phyloP scores from a whole-genome alignment of 2,888 invertebrate species.

The Andrena hattorfiana region DNA sequence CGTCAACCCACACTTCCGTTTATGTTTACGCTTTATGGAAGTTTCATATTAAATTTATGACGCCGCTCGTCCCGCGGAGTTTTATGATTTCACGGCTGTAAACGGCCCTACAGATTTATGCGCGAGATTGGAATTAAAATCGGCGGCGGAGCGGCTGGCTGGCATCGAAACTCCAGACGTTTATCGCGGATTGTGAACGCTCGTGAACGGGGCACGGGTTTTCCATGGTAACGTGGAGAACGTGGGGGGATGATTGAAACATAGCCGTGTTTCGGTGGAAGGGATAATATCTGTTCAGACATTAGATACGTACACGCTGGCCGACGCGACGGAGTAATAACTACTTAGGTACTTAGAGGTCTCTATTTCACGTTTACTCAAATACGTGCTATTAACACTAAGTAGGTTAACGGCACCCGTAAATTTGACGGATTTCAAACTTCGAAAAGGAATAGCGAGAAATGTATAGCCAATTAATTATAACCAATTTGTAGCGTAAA shows the following conservation, averaged over 20 bases:
- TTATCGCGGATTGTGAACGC: constrained; percentile 47
- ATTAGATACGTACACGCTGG: constrained; percentile 33
- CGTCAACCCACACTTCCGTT: constrained; percentile 56
- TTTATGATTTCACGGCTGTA: constrained; percentile 78
- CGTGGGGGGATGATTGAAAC: background rate
- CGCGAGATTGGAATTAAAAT: constrained; percentile 78
- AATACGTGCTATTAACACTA: too few relatives aligned
- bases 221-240: background rate
- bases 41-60: constrained; percentile 83
- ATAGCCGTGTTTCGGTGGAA: background rate
- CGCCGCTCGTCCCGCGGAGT: constrained; percentile 67
- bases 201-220: background rate
- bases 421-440: too few relatives aligned
- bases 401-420: too few relatives aligned
- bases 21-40: constrained; percentile 80
- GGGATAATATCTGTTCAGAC: constrained; percentile 21
- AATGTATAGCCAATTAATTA: too few relatives aligned
- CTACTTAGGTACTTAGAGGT: too few relatives aligned
- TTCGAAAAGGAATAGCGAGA: too few relatives aligned
- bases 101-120: constrained; percentile 76
- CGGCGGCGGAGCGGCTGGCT: constrained; percentile 14
- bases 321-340: constrained; percentile 36
- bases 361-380: too few relatives aligned
- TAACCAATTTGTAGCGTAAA: too few relatives aligned
- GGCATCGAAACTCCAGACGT: constrained; percentile 26